Base-by-base conservation (phyloP, 1,140 invertebrate genomes). In the Drosophila willistoni region DNA sequence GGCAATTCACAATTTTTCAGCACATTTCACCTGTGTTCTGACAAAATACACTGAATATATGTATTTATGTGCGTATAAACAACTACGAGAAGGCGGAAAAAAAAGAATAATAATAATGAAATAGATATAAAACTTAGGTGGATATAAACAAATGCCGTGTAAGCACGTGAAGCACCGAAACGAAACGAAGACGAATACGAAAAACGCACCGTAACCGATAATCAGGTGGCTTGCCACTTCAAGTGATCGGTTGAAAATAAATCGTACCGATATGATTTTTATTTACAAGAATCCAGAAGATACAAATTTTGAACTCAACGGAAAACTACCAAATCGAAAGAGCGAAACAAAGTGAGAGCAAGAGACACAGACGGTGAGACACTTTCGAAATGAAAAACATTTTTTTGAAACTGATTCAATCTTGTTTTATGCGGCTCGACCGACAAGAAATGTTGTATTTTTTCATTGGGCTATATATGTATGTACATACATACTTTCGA, bases 361-460 rank as follows among this genome's bases (percentile, higher is more conserved):
- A 25, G 3, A 25, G 22, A 25, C 3, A 17, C 6, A 47, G 1
- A 25, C 6, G 25, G 13, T 6, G 56, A 59, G 56, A 51, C 9
- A 22, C 44, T 51, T 51, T 51, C 44, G 55, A 57, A 14, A 36
- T 57, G 13, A 7, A 14, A n/a, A n/a, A 34, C 7, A 17, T 39
- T 36, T 59, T 36, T 59, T 36, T 59, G 3, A 39, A 39, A 34
- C 56, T 13, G 56, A 59, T 39, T 39, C 4, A 36, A 39, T 59
- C 56, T 59, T 39, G 56, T 59, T 59, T 59, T 59, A 59, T 59
- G 56, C 56, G 56, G 56, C 56, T 19, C 56, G 14, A 12, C 14
- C 33, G 9, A 19, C 29, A 17, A 36, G 47, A 19, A 19, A 22
- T 54, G 39, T 2, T 57, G 29, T 17, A 17, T 34, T 57, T 36